A percentile compares a stretch with the other conserved stretches of the same genome.
Conservation (phyloP, 2,888 invertebrate species). For the Pyrocoelia pectoralis region DNA sequence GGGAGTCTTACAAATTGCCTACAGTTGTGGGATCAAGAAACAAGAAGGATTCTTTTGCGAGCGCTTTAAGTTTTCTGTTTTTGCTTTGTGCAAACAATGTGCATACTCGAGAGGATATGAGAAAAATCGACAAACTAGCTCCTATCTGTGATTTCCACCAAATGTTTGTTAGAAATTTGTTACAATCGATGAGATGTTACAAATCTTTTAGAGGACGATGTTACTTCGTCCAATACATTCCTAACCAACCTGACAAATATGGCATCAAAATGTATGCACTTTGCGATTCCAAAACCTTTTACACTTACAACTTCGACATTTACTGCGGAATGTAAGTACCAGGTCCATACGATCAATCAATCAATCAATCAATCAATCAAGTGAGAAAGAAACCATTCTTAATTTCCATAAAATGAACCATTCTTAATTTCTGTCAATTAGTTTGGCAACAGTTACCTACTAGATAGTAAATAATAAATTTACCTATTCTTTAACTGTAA, state of each 20-base stretch:
- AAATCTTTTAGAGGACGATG: neutral
- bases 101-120: neutral
- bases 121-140: constrained; percentile 5
- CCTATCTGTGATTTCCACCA: neutral
- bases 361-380: no score
- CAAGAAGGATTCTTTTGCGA: neutral
- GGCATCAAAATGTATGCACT: constrained; percentile 37
- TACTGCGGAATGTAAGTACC: constrained; percentile 40
- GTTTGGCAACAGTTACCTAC: no score
- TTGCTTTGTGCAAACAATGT: neutral
- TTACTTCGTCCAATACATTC: no score
- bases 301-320: no score
- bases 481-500: no score
- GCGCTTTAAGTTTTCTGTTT: neutral
- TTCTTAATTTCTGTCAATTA: no score
- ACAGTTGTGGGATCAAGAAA: neutral
- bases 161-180: neutral
- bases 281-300: constrained; percentile 34
- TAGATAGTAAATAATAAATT: no score
- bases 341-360: constrained; percentile 37
- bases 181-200: neutral
- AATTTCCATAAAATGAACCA: no score
- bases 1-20: neutral
- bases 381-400: no score
- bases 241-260: no score